Conservation (phyloP, 2,113 vertebrate species). For the Porphyrio hochstetteri region DNA sequence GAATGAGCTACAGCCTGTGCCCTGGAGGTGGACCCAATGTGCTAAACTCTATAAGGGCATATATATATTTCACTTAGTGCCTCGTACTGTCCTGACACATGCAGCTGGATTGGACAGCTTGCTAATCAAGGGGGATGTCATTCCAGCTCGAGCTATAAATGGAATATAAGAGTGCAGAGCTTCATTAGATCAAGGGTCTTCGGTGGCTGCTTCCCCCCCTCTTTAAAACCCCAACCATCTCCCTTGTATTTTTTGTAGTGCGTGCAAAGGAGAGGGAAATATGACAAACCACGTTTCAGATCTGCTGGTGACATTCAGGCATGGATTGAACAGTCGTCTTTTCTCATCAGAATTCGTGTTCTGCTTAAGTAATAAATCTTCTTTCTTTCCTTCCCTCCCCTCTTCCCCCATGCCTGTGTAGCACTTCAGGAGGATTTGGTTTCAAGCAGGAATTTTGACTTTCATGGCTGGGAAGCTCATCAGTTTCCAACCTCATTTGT, state of each 20-base stretch:
- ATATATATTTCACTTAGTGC: conserved; percentile 87
- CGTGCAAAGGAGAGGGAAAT: conserved; percentile 27
- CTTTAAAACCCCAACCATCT: neutral
- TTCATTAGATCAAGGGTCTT: conserved; percentile 70
- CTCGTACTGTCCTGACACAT: conserved; percentile 76
- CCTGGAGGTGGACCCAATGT: conserved; percentile 74
- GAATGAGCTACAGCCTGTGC: conserved; percentile 76
- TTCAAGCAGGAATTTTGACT: conserved; percentile 77
- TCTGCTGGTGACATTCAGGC: conserved; percentile 10
- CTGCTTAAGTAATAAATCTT: conserved; percentile 72
- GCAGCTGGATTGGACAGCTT: conserved; percentile 85
- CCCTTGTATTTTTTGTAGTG: neutral
- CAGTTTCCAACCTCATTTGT: conserved; percentile 47
- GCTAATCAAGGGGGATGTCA: conserved; percentile 81
- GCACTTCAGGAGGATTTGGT: conserved; percentile 61
- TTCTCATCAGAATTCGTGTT: conserved; percentile 70
- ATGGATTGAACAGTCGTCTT: conserved; percentile 27
- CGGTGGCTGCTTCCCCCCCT: neutral
- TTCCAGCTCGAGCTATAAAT: conserved; percentile 83
- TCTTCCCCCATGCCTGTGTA: neutral
- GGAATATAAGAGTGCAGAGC: conserved; percentile 78
- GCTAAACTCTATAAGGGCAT: conserved; percentile 75
- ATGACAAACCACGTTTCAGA: conserved; percentile 31
- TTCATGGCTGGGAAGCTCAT: conserved; percentile 52
- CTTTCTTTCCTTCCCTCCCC: conserved; percentile 18